Base-by-base conservation (phyloP, 2,797 vertebrate species). In the Brotula barbata region DNA sequence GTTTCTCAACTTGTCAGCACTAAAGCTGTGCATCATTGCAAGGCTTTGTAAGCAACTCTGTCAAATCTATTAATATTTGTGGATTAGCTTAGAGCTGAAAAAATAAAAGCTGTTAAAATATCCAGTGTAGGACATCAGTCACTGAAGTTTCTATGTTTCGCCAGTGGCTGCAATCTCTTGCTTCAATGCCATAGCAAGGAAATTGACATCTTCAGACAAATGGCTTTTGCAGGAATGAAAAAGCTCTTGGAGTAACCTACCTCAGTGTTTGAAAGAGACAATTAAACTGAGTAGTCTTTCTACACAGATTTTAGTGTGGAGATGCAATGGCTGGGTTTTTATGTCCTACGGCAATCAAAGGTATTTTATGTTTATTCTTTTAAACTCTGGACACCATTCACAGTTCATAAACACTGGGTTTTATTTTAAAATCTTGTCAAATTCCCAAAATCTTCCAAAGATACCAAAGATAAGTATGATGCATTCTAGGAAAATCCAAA, bases 21-120 rank as follows among this genome's bases (percentile, higher is more conserved):
- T 70, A 64, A 74, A 80, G 75, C 62, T 53, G 40, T 17, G n/a
- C 7, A 5, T 44, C 41, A 14, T 63, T 52, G 67, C 66, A 8
- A 41, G 60, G 73, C 82, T 85, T 82, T 74, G 79, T 87, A 87
- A 87, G 86, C 85, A 87, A 21, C 81, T 87, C 82, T 85, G 80
- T 87, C 85, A 64, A 78, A 88, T 82, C 86, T 84, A 85, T 87
- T 90, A 88, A 77, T 77, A 82, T 86, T 75, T 80, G 71, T 80
- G 77, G 68, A 83, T 83, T 85, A 78, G 70, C 73, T 79, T 51
- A 54, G 59, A 61, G 39, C 14, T 22, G 9, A 15, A 57, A 11
- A 58, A 47, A 61, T 23, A 23, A 56, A 68, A 71, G 37, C 43
- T 65, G 37, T 33, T 6, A 7, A 48, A 64, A 7, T 55, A 52